A percentile compares a stretch with the other conserved stretches of the same genome.
phyloP scores from a whole-genome alignment of 2,113 vertebrate genomes.

The Willisornis vidua region DNA sequence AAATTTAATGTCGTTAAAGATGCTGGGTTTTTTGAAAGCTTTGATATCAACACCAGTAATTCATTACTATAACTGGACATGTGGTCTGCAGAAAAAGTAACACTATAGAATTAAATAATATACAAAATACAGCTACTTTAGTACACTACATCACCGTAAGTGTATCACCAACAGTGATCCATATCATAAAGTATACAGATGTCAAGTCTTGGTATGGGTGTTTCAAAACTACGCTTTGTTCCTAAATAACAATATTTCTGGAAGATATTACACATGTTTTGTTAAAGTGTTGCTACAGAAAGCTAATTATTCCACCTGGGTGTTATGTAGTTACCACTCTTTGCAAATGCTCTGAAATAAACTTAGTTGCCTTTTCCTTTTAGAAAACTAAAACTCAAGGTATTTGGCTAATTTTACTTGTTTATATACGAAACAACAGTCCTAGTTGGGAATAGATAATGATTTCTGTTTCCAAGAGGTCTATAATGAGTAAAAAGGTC shows the following conservation, averaged over 20 bases:
- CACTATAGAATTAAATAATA: not conserved
- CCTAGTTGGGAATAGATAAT: not conserved
- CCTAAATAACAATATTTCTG: not conserved
- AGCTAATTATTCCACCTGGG: not conserved
- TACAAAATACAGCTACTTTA: not conserved
- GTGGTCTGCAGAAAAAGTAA: not conserved
- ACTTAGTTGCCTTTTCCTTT: not conserved
- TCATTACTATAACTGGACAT: not conserved
- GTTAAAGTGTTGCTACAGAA: not conserved
- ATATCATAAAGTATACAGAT: not conserved
- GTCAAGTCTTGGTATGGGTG: not conserved
- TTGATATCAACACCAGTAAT: not conserved
- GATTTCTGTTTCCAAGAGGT: not conserved
- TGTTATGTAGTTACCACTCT: not conserved
- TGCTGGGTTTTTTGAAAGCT: not conserved
- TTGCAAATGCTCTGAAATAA: not conserved
- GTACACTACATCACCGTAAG: accelerated
- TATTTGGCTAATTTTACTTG: not conserved
- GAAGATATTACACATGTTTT: not conserved
- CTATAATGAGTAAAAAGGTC: not conserved
- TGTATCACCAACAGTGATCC: not conserved
- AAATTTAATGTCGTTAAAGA: not conserved
- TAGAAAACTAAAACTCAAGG: not conserved
- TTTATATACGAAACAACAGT: not conserved
- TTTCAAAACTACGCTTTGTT: not conserved